These are phyloP conservation scores for Linepithema humile DNA, from an alignment of 1,140 invertebrate genomes.

Conservation along the genomic window DNA sequence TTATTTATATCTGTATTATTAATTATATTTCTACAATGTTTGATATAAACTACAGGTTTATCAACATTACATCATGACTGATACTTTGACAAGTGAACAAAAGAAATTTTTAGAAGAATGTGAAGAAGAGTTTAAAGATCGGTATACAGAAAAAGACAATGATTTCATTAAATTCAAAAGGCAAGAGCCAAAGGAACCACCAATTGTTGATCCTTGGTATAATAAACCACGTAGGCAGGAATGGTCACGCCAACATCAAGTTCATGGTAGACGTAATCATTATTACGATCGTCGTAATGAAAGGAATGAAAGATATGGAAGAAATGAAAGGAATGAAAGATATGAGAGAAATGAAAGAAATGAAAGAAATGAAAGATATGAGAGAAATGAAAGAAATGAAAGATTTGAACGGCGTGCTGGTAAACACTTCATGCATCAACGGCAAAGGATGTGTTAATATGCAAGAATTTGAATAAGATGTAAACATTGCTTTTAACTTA, in stretches of 20 bases:
- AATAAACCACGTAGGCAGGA: conserved; percentile 72
- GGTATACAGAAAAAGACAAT: conserved; percentile 85
- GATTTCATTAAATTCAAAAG: conserved; percentile 82
- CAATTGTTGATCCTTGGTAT: conserved; percentile 85
- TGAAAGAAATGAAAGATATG: no score
- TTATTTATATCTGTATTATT: neutral
- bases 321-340: no score
- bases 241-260: conserved; percentile 72
- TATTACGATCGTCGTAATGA: conserved; percentile 37
- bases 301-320: no score
- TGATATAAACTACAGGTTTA: neutral
- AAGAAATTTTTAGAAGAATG: conserved; percentile 83
- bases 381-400: conserved; percentile 24
- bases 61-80: conserved; percentile 24
- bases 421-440: conserved; percentile 27
- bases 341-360: no score
- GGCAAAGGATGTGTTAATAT: conserved; percentile 31
- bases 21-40: neutral
- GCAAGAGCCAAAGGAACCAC: conserved; percentile 79
- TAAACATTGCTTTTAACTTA: no score
- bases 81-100: conserved; percentile 66
- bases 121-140: conserved; percentile 84
- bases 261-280: conserved; percentile 49
- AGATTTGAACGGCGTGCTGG: conserved; percentile 8
- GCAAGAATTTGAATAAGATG: neutral